Conservation (phyloP, 1,140 invertebrate species). For the Cyphomyrmex costatus region DNA sequence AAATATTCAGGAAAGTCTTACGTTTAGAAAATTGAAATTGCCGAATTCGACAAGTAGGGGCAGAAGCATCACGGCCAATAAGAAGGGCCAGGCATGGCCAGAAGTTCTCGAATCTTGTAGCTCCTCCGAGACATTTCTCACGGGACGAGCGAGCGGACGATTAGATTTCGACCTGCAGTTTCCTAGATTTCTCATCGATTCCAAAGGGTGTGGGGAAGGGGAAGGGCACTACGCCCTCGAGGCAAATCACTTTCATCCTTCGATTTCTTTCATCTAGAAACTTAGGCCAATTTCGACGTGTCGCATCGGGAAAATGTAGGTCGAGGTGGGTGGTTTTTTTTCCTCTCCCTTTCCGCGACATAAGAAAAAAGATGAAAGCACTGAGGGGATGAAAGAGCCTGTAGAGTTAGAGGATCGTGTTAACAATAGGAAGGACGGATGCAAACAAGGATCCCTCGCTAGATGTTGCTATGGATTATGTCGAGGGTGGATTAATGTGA, state of each 20-base stretch:
- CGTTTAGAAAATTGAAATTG: conserved; percentile 11
- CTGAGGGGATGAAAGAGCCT: neutral
- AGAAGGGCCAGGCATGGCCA: neutral
- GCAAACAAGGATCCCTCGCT: conserved; percentile 51
- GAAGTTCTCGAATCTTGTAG: conserved; percentile 43
- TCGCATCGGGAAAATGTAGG: neutral
- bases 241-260: conserved; percentile 25
- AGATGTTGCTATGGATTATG: conserved; percentile 24
- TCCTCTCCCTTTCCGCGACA: neutral
- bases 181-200: conserved; percentile 53
- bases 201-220: neutral
- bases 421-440: conserved; percentile 48
- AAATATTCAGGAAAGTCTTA: neutral
- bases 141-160: conserved; percentile 57
- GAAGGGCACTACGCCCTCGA: conserved; percentile 12
- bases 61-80: conserved; percentile 15
- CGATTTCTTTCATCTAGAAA: conserved; percentile 21
- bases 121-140: conserved; percentile 63
- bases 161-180: conserved; percentile 68
- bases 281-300: conserved; percentile 61
- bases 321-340: neutral
- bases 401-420: conserved; percentile 29
- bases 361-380: neutral
- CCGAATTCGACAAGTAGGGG: conserved; percentile 8
- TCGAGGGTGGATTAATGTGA: conserved; percentile 63